phyloP scores from a whole-genome alignment of 1,140 invertebrate genomes.

The Steinernema feltiae region DNA sequence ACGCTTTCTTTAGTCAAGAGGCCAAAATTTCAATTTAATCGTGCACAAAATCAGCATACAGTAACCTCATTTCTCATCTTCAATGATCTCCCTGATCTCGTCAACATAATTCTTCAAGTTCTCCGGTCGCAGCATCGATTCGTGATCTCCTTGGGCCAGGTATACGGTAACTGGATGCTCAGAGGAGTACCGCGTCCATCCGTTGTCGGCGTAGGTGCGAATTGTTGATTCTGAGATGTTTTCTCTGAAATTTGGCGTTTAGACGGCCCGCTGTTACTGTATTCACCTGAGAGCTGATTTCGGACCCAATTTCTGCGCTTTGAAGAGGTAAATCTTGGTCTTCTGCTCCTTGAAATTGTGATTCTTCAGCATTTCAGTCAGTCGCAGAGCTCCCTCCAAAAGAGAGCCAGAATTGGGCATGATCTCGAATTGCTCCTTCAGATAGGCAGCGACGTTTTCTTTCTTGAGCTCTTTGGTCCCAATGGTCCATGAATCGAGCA shows the following conservation, averaged over 20 bases:
- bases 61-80: background rate
- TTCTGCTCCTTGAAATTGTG: conserved; percentile 21
- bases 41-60: too few species aligned
- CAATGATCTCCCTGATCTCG: background rate
- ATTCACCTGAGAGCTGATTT: conserved; percentile 26
- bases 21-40: too few species aligned
- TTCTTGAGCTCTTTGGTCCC: conserved; percentile 22
- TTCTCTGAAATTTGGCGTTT: conserved; percentile 8
- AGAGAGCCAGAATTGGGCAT: conserved; percentile 25
- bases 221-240: conserved; percentile 27
- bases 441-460: conserved; percentile 27
- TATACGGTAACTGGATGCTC: conserved; percentile 8
- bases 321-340: conserved; percentile 32
- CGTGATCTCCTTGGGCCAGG: conserved; percentile 32
- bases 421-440: conserved; percentile 25
- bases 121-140: conserved; percentile 27
- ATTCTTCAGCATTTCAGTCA: conserved; percentile 28
- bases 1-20: too few species aligned
- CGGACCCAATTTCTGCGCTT: conserved; percentile 28
- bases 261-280: background rate
- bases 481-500: conserved; percentile 36
- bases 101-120: conserved; percentile 22
- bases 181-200: conserved; percentile 22
- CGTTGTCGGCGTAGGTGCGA: conserved; percentile 24
- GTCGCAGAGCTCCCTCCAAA: conserved; percentile 27